phyloP scores from a whole-genome alignment of 2,888 invertebrate species.

The Ganaspis brasiliensis region DNA sequence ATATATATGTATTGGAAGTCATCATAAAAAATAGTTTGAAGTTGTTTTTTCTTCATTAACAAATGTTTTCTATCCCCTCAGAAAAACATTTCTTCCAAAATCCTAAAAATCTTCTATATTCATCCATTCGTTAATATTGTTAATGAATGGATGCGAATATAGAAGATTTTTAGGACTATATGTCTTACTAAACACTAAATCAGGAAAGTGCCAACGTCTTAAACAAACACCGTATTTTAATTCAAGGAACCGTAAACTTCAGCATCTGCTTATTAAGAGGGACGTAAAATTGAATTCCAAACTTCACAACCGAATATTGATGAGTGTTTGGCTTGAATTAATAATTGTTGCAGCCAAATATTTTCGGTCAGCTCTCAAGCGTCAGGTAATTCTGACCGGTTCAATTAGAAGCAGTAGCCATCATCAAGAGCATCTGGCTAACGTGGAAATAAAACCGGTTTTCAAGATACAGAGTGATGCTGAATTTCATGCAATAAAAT shows the following conservation, averaged over 20 bases:
- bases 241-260: not conserved
- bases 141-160: too few relatives aligned
- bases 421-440: slow-evolving; percentile 34
- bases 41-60: too few relatives aligned
- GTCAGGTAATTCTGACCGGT: slow-evolving; percentile 22
- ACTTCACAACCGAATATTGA: not conserved
- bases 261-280: not conserved
- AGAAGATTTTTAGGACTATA: too few relatives aligned
- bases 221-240: not conserved
- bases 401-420: slow-evolving; percentile 27
- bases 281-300: not conserved
- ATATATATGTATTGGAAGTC: too few relatives aligned
- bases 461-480: not conserved
- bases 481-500: slow-evolving; percentile 11
- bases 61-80: too few relatives aligned
- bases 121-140: too few relatives aligned
- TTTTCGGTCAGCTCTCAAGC: slow-evolving; percentile 6
- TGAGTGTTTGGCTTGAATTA: slow-evolving; percentile 3
- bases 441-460: slow-evolving; percentile 31
- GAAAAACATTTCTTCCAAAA: too few relatives aligned
- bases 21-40: too few relatives aligned
- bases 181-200: too few relatives aligned
- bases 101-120: too few relatives aligned
- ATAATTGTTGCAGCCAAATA: slow-evolving; percentile 14
- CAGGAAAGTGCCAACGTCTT: too few relatives aligned